Conservation (phyloP, 2,888 invertebrate species). For the Adelognathus sp. region DNA sequence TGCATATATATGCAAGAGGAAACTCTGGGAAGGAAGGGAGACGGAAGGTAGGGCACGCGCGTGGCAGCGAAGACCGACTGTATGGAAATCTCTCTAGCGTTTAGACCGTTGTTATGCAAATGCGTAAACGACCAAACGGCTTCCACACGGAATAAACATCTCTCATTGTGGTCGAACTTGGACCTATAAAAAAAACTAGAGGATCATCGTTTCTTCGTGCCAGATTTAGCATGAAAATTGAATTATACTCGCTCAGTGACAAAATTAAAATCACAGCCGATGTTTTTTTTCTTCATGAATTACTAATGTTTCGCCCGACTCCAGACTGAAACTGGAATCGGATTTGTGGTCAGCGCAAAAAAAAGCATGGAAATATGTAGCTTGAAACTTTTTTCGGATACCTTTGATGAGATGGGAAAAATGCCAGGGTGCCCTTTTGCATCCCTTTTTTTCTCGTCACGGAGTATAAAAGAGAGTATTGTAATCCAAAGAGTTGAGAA, state of each 20-base stretch:
- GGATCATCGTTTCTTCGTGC: background rate
- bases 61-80: constrained; percentile 6
- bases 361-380: background rate
- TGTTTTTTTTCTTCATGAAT: no score
- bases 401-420: no score
- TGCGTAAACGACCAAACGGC: constrained; percentile 36
- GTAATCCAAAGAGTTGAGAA: no score
- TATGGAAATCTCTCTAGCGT: constrained; percentile 66
- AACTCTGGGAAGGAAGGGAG: constrained; percentile 28
- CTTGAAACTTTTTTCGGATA: no score
- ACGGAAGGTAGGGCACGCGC: constrained; percentile 25
- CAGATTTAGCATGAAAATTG: background rate
- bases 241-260: background rate
- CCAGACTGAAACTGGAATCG: no score
- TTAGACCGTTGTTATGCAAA: constrained; percentile 68
- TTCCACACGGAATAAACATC: constrained; percentile 24
- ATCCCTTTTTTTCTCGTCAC: no score
- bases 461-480: no score
- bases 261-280: background rate
- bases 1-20: background rate
- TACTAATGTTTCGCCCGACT: no score
- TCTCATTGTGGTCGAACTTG: background rate
- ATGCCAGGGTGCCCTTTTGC: no score
- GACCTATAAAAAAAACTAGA: background rate
- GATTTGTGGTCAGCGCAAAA: background rate